Conservation (phyloP, 2,797 vertebrate species). For the Loriculus beryllinus region DNA sequence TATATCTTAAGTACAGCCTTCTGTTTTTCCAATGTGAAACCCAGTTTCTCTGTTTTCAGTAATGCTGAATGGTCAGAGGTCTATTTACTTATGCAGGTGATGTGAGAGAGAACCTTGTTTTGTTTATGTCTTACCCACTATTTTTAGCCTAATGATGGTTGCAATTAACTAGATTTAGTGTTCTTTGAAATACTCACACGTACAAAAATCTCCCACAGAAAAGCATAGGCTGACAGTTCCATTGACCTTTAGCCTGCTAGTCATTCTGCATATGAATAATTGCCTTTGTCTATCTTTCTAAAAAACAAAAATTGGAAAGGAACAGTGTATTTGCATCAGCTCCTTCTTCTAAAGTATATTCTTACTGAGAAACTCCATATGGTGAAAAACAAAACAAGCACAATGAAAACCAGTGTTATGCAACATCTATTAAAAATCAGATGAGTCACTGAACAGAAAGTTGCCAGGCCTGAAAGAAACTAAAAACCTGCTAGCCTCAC, state of each 20-base stretch:
- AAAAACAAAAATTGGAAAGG: background rate
- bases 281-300: background rate
- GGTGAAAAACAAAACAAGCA: constrained; percentile 43
- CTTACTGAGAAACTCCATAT: constrained; percentile 34
- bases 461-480: constrained; percentile 18
- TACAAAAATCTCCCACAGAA: background rate
- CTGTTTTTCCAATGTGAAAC: background rate
- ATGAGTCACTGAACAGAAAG: constrained; percentile 35
- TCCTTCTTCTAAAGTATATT: background rate
- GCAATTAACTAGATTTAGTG: background rate
- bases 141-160: background rate
- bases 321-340: background rate
- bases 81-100: background rate
- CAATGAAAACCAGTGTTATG: constrained; percentile 35
- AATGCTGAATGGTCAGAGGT: background rate
- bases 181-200: background rate
- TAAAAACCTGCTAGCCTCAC: background rate
- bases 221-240: background rate
- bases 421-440: constrained; percentile 55
- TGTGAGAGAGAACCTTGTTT: background rate
- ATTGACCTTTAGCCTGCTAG: background rate
- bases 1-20: background rate
- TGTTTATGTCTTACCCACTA: background rate
- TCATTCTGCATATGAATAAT: background rate
- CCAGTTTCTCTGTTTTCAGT: background rate